Conservation (phyloP, 2,113 vertebrate species). For the Dicaeum eximium region DNA sequence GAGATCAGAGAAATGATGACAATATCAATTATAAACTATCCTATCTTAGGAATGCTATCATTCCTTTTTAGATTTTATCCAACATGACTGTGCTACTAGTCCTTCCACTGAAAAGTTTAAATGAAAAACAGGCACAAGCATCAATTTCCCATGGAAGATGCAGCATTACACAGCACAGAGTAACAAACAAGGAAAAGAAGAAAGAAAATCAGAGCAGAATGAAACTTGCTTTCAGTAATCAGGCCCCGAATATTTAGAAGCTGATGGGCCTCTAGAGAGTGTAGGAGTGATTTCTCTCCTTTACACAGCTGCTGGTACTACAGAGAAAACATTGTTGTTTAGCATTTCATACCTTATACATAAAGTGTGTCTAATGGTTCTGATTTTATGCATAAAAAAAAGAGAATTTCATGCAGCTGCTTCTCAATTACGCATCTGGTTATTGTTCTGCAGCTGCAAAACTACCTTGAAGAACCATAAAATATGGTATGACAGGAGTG, state of each 20-base stretch:
- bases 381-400: constrained; percentile 49
- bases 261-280: constrained; percentile 60
- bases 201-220: not conserved
- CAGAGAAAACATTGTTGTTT: constrained; percentile 34
- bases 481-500: not conserved
- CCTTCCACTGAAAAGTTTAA: not conserved
- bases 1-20: not conserved
- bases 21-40: not conserved
- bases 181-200: not conserved
- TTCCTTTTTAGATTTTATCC: not conserved
- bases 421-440: constrained; percentile 62
- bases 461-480: constrained; percentile 44
- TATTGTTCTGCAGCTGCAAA: constrained; percentile 53
- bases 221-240: not conserved
- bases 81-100: not conserved
- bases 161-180: not conserved
- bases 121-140: not conserved
- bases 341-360: constrained; percentile 29
- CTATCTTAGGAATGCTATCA: not conserved
- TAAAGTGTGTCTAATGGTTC: constrained; percentile 34
- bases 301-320: constrained; percentile 57
- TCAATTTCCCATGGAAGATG: not conserved
- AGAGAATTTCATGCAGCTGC: constrained; percentile 52
- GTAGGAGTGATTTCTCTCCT: constrained; percentile 42
- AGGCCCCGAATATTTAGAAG: constrained; percentile 31